Base-by-base conservation (phyloP, 2,888 invertebrate species). In the Notodonta ziczac region DNA sequence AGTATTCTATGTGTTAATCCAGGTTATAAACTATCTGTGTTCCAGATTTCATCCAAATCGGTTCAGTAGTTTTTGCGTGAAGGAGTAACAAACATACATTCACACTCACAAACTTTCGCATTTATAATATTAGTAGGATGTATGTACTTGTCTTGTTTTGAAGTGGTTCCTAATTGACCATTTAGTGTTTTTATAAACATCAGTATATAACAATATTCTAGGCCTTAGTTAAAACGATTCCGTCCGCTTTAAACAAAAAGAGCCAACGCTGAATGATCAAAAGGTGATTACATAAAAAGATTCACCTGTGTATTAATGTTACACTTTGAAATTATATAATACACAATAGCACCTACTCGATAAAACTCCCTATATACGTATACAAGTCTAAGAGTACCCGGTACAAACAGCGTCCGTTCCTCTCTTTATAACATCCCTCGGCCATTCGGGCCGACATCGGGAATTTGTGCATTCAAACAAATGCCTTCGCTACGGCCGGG, bases 341-440 rank as follows among this genome's bases (percentile, higher is more conserved):
- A 9, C 2, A 3, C 24, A 24, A 59, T 12, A n/a, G n/a, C n/a
- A n/a, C 13, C 2, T 57, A 58, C 57, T 10, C 10, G 5, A 16
- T 39, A 53, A 42, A 35, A 53, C 53, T 52, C 24, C 40, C 12
- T 40, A 55, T 6, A 14, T 14, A 24, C 24, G 2, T 32, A n/a
- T 35, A 35, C 7, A 7, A 8, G n/a, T 54, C 8, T 1, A n/a
- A 54, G 24, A 24, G n/a, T 1, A 10, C 9, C 16, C 56, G 12
- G 66, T 72, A 65, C 50, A 51, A 67, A 56, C 13, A 16, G 32
- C 44, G 55, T 48, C 50, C 24, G 56, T 68, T 67, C 7, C 62
- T 73, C 72, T 74, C 77, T 75, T 83, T 79, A 81, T 80, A 80
- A 76, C 75, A 81, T 84, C 81, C 82, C 77, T 63, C 56, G 62